These are phyloP conservation scores for Fragum fragum DNA, from an alignment of 2,888 invertebrate species.

Conservation along the genomic window DNA sequence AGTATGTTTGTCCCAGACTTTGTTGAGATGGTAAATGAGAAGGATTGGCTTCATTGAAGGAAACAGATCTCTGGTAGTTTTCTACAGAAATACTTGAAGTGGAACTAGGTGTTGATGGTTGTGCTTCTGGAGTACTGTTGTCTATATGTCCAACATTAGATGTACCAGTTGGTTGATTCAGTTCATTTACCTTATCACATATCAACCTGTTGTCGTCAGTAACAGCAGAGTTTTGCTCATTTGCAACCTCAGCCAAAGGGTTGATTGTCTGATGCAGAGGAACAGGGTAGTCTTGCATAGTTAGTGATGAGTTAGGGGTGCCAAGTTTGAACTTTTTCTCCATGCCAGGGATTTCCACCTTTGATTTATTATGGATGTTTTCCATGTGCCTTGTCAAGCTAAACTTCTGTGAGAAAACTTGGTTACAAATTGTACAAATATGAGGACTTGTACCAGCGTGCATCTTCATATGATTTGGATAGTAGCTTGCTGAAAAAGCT, in stretches of 20 bases:
- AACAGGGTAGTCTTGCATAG: constrained; percentile 8
- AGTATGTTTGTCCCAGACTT: background rate
- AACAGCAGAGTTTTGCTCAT: background rate
- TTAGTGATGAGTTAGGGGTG: background rate
- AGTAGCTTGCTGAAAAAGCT: constrained; percentile 60
- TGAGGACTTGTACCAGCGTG: constrained; percentile 62
- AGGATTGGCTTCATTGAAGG: background rate
- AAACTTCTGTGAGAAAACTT: constrained; percentile 64
- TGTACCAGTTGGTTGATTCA: background rate
- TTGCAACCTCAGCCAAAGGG: background rate
- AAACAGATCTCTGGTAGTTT: constrained; percentile 10
- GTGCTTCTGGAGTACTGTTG: constrained; percentile 3
- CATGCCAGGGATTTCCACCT: background rate
- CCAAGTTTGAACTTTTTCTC: constrained; percentile 18
- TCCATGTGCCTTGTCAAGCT: constrained; percentile 59
- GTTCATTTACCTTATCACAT: background rate
- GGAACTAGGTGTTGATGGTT: constrained; percentile 5
- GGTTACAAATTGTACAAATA: constrained; percentile 54
- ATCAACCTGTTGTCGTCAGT: background rate
- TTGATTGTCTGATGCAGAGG: background rate
- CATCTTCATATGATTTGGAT: constrained; percentile 64
- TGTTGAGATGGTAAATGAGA: constrained; percentile 9
- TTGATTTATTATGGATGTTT: constrained; percentile 57
- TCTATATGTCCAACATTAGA: background rate
- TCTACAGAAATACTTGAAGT: background rate